Conservation (phyloP, 2,113 vertebrate genomes). For the Aphelocoma coerulescens region DNA sequence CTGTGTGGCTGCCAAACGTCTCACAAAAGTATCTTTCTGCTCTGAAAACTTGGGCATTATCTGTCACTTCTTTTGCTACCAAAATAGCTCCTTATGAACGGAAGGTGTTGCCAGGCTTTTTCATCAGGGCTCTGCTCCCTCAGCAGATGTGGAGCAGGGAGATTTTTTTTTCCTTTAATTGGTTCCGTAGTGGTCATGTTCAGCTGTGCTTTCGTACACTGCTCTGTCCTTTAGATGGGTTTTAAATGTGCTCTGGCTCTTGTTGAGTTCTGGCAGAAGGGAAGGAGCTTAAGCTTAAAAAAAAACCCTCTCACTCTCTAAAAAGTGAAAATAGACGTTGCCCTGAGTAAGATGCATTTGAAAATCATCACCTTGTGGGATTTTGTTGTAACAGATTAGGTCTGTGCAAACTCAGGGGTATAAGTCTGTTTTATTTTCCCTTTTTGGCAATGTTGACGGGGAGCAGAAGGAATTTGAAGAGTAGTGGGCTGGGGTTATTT, state of each 20-base stretch:
- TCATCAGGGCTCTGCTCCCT: neutral
- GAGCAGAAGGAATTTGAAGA: neutral
- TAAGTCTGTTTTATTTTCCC: neutral
- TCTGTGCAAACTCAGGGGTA: neutral
- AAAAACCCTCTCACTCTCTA: neutral
- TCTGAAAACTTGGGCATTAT: neutral
- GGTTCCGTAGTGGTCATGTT: neutral
- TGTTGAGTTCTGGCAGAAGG: neutral
- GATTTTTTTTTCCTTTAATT: neutral
- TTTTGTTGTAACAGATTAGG: neutral
- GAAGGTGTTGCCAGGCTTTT: neutral
- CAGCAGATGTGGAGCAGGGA: neutral
- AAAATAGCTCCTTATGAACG: neutral
- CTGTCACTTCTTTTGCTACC: neutral
- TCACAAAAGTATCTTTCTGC: neutral
- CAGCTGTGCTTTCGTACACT: neutral
- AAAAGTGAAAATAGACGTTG: neutral
- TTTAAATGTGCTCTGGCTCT: conserved; percentile 2
- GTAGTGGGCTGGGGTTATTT: neutral
- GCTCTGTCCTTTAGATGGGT: neutral
- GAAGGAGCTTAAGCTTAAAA: neutral
- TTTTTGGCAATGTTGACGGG: neutral
- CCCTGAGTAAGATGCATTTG: neutral
- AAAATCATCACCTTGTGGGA: neutral
- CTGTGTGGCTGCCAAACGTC: neutral